phyloP scores from a whole-genome alignment of 2,113 vertebrate species.

The Ammodytes marinus region DNA sequence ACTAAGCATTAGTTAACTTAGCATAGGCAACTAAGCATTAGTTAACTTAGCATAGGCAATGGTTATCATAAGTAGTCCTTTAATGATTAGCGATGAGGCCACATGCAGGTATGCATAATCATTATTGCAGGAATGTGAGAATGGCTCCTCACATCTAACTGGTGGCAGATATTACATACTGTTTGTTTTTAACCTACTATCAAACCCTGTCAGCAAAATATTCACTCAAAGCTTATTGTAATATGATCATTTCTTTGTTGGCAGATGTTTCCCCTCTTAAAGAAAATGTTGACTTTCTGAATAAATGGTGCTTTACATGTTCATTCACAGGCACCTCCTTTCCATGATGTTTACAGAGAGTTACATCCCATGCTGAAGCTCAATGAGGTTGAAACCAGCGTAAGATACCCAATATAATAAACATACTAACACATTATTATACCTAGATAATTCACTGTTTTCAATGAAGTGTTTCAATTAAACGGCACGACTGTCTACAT shows the following conservation, averaged over 20 bases:
- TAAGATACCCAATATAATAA: slow-evolving; percentile 80
- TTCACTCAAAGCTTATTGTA: background rate
- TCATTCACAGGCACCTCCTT: slow-evolving; percentile 88
- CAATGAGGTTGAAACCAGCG: slow-evolving; percentile 95
- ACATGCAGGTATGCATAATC: background rate
- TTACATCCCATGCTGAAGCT: slow-evolving; percentile 91
- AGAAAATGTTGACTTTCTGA: background rate
- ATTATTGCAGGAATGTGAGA: background rate
- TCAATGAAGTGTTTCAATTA: background rate
- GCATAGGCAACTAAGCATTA: too few relatives aligned
- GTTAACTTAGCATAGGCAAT: too few relatives aligned
- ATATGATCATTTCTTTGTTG: background rate
- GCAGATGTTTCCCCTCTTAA: background rate
- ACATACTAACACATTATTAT: background rate
- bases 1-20: too few relatives aligned
- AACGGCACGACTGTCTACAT: background rate
- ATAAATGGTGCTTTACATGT: background rate
- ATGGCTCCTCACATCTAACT: background rate
- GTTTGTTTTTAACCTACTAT: background rate
- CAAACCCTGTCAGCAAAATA: background rate
- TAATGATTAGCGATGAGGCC: background rate
- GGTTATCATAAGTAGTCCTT: too few relatives aligned
- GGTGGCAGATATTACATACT: background rate
- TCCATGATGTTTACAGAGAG: slow-evolving; percentile 92
- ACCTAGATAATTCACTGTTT: background rate